Conservation (phyloP, 2,113 vertebrate species). For the Platichthys stellatus region DNA sequence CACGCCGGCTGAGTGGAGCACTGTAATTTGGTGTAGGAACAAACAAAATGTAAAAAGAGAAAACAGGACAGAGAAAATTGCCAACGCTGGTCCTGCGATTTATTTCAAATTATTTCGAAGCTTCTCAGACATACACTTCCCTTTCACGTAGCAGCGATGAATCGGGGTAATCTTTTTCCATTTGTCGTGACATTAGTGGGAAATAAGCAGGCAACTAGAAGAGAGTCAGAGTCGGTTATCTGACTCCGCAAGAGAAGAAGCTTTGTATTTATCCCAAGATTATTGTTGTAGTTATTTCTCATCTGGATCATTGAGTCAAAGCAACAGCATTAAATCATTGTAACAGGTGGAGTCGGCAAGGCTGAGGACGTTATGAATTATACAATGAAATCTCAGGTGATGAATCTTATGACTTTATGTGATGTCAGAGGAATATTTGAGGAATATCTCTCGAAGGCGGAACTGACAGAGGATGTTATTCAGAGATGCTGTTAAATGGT, state of each 20-base stretch:
- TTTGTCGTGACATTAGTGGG: constrained; percentile 22
- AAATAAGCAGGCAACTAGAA: constrained; percentile 6
- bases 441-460: constrained; percentile 27
- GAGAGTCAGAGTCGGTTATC: constrained; percentile 24
- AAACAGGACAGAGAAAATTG: constrained; percentile 68
- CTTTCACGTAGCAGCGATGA: constrained; percentile 20
- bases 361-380: constrained; percentile 48
- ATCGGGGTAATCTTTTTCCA: constrained; percentile 31
- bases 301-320: constrained; percentile 35
- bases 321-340: constrained; percentile 43
- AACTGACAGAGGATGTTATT: constrained; percentile 16
- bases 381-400: constrained; percentile 56
- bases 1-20: constrained; percentile 45
- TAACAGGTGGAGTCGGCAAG: constrained; percentile 18
- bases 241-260: not conserved
- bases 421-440: not conserved
- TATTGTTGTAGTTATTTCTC: constrained; percentile 35
- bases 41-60: constrained; percentile 59
- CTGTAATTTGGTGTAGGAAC: constrained; percentile 69
- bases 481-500: constrained; percentile 9
- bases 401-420: not conserved
- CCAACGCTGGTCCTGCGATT: constrained; percentile 56
- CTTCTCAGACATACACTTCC: not conserved
- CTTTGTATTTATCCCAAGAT: constrained; percentile 19
- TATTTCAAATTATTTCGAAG: constrained; percentile 13